phyloP scores from a whole-genome alignment of 2,888 invertebrate species.

The Drosophila neoperkinsi region DNA sequence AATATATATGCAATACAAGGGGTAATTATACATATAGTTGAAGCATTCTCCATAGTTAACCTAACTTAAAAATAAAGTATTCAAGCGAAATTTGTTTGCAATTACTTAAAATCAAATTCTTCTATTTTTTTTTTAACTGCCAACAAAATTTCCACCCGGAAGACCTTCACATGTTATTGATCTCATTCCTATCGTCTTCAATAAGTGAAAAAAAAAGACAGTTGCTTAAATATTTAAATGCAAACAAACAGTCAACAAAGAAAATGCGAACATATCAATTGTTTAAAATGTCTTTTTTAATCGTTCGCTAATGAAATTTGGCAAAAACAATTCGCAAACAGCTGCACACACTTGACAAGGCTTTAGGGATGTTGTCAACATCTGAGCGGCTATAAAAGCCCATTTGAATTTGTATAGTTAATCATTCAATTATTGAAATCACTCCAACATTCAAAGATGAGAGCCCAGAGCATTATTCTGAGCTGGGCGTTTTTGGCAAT shows the following conservation, averaged over 20 bases:
- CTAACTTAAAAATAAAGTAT: background rate
- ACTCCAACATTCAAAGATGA: slow-evolving; percentile 10
- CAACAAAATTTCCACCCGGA: background rate
- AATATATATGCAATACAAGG: background rate
- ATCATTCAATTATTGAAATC: slow-evolving; percentile 4
- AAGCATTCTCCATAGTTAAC: background rate
- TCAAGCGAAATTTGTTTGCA: background rate
- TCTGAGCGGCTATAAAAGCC: slow-evolving; percentile 15
- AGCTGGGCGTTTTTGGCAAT: slow-evolving; percentile 10
- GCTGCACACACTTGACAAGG: slow-evolving; percentile 23
- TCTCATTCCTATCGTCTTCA: background rate
- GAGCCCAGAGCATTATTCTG: background rate
- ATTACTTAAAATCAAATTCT: background rate
- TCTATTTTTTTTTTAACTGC: background rate
- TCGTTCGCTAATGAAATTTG: slow-evolving; percentile 10
- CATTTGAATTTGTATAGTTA: background rate
- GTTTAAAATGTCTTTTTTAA: slow-evolving; percentile 11
- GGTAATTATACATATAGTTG: background rate
- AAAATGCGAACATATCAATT: background rate
- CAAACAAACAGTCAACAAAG: background rate
- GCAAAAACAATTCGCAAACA: slow-evolving; percentile 18
- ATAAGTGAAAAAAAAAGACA: slow-evolving; percentile 4
- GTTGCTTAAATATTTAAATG: slow-evolving; percentile 24
- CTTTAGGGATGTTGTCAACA: background rate
- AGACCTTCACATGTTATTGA: background rate